phyloP scores from a whole-genome alignment of 2,888 invertebrate genomes.

The Xanthorhoe designata region DNA sequence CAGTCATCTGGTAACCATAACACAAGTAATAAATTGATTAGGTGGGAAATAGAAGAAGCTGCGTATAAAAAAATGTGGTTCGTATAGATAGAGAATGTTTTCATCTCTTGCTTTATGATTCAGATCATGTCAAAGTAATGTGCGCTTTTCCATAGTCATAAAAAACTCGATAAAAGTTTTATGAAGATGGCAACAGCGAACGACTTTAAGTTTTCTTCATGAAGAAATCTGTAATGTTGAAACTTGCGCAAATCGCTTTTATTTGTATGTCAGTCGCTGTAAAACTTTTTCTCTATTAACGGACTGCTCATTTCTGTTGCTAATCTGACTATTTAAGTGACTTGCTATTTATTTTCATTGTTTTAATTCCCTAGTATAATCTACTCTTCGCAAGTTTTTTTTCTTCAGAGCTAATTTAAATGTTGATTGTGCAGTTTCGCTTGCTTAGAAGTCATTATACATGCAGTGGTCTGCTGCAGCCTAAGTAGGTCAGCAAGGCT shows the following conservation, averaged over 20 bases:
- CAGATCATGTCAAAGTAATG: constrained; percentile 13
- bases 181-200: constrained; percentile 42
- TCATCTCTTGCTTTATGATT: constrained; percentile 5
- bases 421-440: background rate
- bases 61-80: too few species aligned
- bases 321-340: constrained; percentile 5
- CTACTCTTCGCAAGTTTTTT: background rate
- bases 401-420: constrained; percentile 14
- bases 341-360: constrained; percentile 11
- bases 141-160: constrained; percentile 32
- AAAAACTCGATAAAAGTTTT: constrained; percentile 43
- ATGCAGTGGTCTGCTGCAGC: constrained; percentile 22
- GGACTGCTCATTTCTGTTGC: constrained; percentile 20
- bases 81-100: background rate
- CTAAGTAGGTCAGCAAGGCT: constrained; percentile 45
- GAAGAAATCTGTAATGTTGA: constrained; percentile 43
- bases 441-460: constrained; percentile 22
- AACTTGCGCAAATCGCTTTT: constrained; percentile 44
- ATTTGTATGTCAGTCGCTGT: constrained; percentile 37
- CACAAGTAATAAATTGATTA: too few species aligned
- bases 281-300: constrained; percentile 23
- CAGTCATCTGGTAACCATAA: too few species aligned
- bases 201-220: constrained; percentile 46
- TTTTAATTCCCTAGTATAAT: constrained; percentile 16
- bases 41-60: too few species aligned